phyloP scores from a whole-genome alignment of 2,113 vertebrate species.

The Eretmochelys imbricata region DNA sequence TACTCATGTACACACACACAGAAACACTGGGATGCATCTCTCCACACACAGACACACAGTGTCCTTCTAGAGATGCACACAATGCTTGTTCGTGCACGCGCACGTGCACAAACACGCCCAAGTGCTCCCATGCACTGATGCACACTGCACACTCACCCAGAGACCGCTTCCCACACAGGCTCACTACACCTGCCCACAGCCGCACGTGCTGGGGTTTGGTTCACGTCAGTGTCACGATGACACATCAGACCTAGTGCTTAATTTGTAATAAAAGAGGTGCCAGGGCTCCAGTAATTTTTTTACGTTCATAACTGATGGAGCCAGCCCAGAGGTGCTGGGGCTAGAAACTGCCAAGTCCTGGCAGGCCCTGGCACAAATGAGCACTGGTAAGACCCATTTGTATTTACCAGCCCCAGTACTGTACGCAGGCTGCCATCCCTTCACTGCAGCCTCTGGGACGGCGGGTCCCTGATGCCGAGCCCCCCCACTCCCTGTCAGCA shows the following conservation, averaged over 20 bases:
- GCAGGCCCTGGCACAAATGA: too few relatives aligned
- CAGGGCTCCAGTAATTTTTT: too few relatives aligned
- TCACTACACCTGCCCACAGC: background rate
- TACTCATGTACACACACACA: fast-evolving
- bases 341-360: too few relatives aligned
- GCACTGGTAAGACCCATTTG: too few relatives aligned
- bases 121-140: fast-evolving
- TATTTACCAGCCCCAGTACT: background rate
- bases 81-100: background rate
- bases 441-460: background rate
- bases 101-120: background rate
- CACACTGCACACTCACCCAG: background rate
- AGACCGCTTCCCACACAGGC: background rate
- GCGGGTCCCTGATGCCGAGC: fast-evolving
- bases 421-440: background rate
- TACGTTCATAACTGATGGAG: too few relatives aligned
- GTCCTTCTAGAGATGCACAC: fast-evolving
- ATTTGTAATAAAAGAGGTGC: too few relatives aligned
- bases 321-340: too few relatives aligned
- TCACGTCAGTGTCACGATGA: fast-evolving
- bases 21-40: background rate
- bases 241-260: background rate
- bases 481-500: background rate
- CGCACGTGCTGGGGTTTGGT: fast-evolving
- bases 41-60: fast-evolving